Evolutionary conservation across 2,888 invertebrate genomes (phyloP), one percentile per base, ranked within the genome.

Genomic region (Anthrax anthrax): DNA sequence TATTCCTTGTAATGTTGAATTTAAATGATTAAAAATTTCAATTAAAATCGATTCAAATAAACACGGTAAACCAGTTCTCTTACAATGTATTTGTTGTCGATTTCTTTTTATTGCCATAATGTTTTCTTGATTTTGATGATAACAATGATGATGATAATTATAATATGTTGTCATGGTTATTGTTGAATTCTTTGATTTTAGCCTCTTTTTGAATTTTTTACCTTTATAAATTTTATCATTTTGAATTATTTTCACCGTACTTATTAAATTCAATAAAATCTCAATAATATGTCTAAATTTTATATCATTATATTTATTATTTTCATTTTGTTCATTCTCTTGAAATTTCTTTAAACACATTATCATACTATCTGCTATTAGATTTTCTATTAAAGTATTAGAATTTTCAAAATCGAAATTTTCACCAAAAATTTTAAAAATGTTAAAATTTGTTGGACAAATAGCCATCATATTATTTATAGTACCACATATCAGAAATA

Each of bases 1-100:
- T 14, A 58, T 56, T 43, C 62, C 59, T 43, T 64, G 62, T 40
- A 64, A 47, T 13, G 59, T 57, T 1, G 18, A 23, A 8, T 54
- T 48, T 4, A 64, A 49, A 1, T 53, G 47, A 16, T 59, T 56
- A 47, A 63, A 37, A 32, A 63, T 52, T 18, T 57, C 57, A 6
- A 67, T 55, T 1, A 68, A 52, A 23, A 62, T 57, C 32, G 61
- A 59, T 51, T 67, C 66, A 44, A 67, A 61, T 34, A 58, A 60
- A 37, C 67, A 67, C 27, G 61, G 58, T 3, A 64, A 48, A 4
- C 56, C 57, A 9, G 48, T 50, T 46, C 44, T 46, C 13, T 52
- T 50, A 6, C 53, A 52, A 45, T 55, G 53, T 12, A n/a, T 12
- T 18, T 19, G 29, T 42, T 32, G 14, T 46, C n/a, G 27, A 19